Percentiles rank a stretch among this genome's conserved stretches.
phyloP scores from a whole-genome alignment of 1,140 invertebrate genomes.

The Andricus grossulariae region DNA sequence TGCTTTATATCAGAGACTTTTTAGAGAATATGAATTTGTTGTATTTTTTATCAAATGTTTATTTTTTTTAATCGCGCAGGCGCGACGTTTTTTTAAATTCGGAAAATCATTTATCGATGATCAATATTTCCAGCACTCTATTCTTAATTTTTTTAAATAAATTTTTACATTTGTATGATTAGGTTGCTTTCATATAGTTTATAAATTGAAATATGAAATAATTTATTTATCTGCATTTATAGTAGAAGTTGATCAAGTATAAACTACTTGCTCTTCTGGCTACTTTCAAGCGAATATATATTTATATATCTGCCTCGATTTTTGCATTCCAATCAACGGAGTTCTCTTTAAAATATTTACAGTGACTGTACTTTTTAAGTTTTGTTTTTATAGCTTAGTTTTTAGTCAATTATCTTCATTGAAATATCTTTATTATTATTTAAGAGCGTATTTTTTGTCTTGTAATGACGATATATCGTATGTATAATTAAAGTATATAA shows the following conservation, averaged over 20 bases:
- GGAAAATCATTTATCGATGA: background rate
- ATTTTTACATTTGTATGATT: background rate
- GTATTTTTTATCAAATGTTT: too few species aligned
- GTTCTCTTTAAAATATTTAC: background rate
- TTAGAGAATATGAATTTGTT: too few species aligned
- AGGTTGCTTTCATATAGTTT: too few species aligned
- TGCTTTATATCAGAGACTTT: too few species aligned
- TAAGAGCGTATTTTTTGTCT: background rate
- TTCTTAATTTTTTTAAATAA: background rate
- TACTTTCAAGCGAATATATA: background rate
- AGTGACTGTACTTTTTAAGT: background rate
- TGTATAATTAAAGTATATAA: background rate
- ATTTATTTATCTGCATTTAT: slow-evolving; percentile 19
- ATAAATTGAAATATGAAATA: background rate
- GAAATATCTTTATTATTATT: background rate
- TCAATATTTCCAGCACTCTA: background rate
- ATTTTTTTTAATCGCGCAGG: background rate
- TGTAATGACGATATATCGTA: background rate
- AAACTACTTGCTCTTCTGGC: background rate
- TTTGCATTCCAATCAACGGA: background rate
- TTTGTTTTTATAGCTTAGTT: background rate
- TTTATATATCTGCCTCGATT: background rate
- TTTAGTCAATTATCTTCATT: background rate
- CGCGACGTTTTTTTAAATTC: background rate
- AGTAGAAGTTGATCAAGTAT: background rate